Evolutionary conservation across 2,888 invertebrate genomes (phyloP).

Genomic region (Dasypolia templi): DNA sequence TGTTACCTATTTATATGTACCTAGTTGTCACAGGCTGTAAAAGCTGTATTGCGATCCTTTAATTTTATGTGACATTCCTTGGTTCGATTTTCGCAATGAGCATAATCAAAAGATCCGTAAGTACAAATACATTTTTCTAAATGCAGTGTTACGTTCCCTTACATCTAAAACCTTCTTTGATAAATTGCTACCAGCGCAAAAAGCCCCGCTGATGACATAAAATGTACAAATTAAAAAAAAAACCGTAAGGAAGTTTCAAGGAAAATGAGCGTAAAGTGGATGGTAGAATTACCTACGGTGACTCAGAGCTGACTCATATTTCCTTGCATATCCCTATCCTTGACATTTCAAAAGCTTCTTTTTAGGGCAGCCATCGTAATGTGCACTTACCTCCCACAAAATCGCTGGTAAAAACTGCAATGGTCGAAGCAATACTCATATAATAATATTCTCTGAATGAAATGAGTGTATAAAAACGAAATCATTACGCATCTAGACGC

Average conservation of each 20-base stretch:
- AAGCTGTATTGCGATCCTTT: background rate
- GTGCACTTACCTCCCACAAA: conserved; percentile 49
- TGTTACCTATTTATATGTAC: background rate
- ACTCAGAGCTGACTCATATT: conserved; percentile 60
- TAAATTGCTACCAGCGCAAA: conserved; percentile 29
- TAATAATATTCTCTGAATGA: conserved; percentile 53
- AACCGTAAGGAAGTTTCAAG: conserved; percentile 50
- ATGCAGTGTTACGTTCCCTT: background rate
- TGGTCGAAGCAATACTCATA: conserved; percentile 31
- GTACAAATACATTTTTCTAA: background rate
- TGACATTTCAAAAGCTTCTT: conserved; percentile 58
- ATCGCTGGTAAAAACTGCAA: conserved; percentile 48
- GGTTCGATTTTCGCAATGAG: background rate
- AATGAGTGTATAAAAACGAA: conserved; percentile 44
- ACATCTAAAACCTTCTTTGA: conserved; percentile 4
- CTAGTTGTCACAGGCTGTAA: background rate
- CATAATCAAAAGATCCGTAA: background rate
- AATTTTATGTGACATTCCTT: background rate
- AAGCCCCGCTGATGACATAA: conserved; percentile 12
- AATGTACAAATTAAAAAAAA: conserved; percentile 38
- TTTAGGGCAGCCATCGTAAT: conserved; percentile 60
- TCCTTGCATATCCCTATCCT: conserved; percentile 55
- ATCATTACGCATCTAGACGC: conserved; percentile 49
- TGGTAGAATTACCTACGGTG: conserved; percentile 46
- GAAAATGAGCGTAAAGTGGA: conserved; percentile 46